phyloP scores from a whole-genome alignment of 2,888 invertebrate genomes.

The Pristionchus maxplancki region DNA sequence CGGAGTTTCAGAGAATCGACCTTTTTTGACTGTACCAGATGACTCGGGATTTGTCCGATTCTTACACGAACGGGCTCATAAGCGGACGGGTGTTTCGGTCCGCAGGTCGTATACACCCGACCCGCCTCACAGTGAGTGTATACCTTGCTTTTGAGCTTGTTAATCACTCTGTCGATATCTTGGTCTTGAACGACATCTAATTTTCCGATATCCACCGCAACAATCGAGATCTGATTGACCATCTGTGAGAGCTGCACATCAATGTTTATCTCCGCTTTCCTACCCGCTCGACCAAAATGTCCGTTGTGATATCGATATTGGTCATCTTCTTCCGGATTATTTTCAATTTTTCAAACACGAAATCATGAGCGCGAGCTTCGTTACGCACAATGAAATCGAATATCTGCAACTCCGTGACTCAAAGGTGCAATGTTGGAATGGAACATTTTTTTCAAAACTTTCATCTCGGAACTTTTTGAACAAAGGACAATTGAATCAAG shows the following conservation, averaged over 20 bases:
- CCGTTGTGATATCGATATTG: neutral
- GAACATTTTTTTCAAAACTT: too few species aligned
- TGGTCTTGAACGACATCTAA: neutral
- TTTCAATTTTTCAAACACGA: neutral
- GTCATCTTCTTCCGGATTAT: neutral
- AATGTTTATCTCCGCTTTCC: neutral
- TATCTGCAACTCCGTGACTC: neutral
- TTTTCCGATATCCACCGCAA: neutral
- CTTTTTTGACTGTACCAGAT: too few species aligned
- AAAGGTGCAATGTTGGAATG: too few species aligned
- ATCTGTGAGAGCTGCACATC: too few species aligned
- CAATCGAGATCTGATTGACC: neutral
- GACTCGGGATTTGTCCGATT: too few species aligned
- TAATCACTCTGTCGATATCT: neutral
- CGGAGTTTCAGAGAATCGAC: too few species aligned
- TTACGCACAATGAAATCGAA: neutral
- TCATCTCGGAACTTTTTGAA: too few species aligned
- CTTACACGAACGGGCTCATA: too few species aligned
- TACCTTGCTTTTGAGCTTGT: neutral
- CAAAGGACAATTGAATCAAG: too few species aligned
- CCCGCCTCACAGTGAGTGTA: too few species aligned
- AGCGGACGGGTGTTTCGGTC: too few species aligned
- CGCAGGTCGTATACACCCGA: too few species aligned
- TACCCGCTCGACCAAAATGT: neutral
- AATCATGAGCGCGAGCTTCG: neutral